A percentile compares a stretch with the other conserved stretches of the same genome.
Evolutionary conservation across 2,797 vertebrate genomes (phyloP).

Genomic region (Scyliorhinus canicula): DNA sequence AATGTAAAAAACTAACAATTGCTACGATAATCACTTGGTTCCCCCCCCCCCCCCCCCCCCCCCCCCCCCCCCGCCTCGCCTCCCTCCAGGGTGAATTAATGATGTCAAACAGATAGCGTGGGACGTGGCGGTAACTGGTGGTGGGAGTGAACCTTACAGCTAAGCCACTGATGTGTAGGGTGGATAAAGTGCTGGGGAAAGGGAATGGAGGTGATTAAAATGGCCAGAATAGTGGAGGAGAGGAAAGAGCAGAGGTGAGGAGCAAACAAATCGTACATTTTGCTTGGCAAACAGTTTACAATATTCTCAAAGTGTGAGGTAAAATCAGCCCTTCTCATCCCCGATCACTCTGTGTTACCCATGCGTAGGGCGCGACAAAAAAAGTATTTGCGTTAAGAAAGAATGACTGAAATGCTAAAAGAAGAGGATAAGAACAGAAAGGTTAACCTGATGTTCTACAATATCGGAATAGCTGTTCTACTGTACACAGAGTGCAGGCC

Average conservation of each 20-base stretch:
- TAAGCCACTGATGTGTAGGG: background rate
- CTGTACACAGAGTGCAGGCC: background rate
- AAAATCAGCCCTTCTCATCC: background rate
- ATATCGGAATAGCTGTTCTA: conserved; percentile 38
- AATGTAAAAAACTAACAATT: background rate
- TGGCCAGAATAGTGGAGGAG: background rate
- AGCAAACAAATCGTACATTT: background rate
- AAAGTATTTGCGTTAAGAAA: background rate
- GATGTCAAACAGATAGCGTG: background rate
- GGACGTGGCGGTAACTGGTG: background rate
- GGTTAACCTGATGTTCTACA: background rate
- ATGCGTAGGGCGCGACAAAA: background rate
- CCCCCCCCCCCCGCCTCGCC: too few relatives aligned
- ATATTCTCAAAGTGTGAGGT: background rate
- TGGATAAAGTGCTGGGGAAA: background rate
- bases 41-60: too few relatives aligned
- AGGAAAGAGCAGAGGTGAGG: background rate
- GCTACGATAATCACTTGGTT: background rate
- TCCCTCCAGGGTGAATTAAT: background rate
- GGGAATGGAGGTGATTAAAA: background rate
- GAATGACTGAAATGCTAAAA: background rate
- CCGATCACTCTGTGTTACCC: background rate
- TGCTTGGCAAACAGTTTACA: background rate
- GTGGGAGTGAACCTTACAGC: background rate
- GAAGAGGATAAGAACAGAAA: background rate